Percentiles rank a stretch among this genome's conserved stretches.
phyloP scores from a whole-genome alignment of 1,140 invertebrate genomes.

The Cydia strobilella region DNA sequence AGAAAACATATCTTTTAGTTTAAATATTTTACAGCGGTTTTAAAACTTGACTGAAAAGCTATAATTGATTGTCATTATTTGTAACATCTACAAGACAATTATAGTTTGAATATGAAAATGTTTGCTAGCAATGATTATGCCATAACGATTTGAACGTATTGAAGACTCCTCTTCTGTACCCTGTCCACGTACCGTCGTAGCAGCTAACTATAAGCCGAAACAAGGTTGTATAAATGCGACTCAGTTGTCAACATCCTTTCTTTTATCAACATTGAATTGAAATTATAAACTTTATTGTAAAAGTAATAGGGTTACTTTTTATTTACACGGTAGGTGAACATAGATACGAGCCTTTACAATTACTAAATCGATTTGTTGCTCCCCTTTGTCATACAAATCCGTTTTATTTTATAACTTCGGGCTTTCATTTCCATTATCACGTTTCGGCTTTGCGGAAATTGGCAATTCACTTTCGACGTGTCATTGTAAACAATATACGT shows the following conservation, averaged over 20 bases:
- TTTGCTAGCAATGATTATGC: background rate
- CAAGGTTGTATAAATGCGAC: background rate
- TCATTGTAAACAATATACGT: slow-evolving; percentile 23
- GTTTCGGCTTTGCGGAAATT: slow-evolving; percentile 25
- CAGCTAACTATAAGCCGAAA: background rate
- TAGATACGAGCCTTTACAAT: background rate
- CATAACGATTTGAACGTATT: background rate
- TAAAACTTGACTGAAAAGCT: too few relatives aligned
- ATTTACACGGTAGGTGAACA: background rate
- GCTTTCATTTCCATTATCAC: slow-evolving; percentile 31
- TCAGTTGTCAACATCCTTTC: background rate
- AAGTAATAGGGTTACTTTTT: background rate
- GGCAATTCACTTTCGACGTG: slow-evolving; percentile 29
- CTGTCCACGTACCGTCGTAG: background rate
- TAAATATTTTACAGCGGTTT: too few relatives aligned
- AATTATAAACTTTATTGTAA: slow-evolving; percentile 1
- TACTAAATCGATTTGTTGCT: background rate
- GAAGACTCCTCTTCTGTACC: background rate
- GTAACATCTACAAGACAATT: background rate
- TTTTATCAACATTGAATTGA: background rate
- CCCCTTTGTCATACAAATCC: slow-evolving; percentile 24
- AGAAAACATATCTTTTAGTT: too few relatives aligned
- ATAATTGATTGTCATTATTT: too few relatives aligned
- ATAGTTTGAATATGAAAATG: too few relatives aligned
- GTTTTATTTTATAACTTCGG: slow-evolving; percentile 23